Percentiles rank a stretch among this genome's conserved stretches.
Evolutionary conservation across 1,140 invertebrate genomes (phyloP).

Genomic region (Drepana arcuata): DNA sequence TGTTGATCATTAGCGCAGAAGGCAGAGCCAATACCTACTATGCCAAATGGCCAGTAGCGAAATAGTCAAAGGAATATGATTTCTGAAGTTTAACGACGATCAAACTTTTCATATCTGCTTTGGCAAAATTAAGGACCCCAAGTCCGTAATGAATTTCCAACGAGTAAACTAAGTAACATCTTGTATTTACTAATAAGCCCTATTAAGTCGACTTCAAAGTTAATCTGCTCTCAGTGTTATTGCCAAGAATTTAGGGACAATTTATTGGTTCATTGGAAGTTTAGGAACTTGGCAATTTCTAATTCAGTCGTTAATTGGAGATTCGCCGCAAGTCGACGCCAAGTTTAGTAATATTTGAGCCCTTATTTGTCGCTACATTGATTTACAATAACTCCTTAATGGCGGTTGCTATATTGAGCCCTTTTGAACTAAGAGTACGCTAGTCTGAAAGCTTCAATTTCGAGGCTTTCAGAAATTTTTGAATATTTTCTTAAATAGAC

Average conservation of each 20-base stretch:
- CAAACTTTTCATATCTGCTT: not conserved
- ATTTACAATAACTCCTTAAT: conserved; percentile 34
- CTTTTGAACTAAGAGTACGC: conserved; percentile 7
- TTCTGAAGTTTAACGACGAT: not conserved
- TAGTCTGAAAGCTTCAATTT: conserved; percentile 18
- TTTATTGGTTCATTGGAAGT: conserved; percentile 36
- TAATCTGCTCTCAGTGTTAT: conserved; percentile 14
- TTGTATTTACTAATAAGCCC: conserved; percentile 5
- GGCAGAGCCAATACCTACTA: no score
- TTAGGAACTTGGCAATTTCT: conserved; percentile 47
- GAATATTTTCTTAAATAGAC: no score
- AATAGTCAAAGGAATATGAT: not conserved
- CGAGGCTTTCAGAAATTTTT: no score
- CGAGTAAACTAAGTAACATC: not conserved
- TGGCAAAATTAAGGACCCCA: not conserved
- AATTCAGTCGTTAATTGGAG: conserved; percentile 51
- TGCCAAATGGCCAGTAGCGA: no score
- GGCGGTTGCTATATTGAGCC: conserved; percentile 4
- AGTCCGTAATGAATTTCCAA: conserved; percentile 1
- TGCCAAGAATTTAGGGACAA: conserved; percentile 25
- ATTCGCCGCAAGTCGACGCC: conserved; percentile 30
- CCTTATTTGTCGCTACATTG: conserved; percentile 47
- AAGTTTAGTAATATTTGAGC: conserved; percentile 51
- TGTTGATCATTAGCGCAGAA: no score
- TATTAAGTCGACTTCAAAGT: conserved; percentile 21